These are phyloP conservation scores for Gymnoscopelus microlampas DNA, from an alignment of 2,797 vertebrate genomes.

Conservation along the genomic window DNA sequence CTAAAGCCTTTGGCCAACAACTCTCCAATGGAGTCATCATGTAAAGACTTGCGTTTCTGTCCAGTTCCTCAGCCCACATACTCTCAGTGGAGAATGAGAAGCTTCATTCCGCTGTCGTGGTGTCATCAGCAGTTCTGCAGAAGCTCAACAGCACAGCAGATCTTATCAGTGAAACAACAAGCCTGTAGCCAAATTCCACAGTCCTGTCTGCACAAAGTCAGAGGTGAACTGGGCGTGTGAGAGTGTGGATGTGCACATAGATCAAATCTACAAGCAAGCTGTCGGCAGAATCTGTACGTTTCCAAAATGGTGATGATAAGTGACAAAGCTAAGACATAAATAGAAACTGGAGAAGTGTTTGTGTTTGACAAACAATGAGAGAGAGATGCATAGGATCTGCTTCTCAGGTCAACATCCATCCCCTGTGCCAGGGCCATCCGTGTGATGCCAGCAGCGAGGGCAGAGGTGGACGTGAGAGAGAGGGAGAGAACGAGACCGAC, in stretches of 20 bases:
- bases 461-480: slow-evolving; percentile 55
- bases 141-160: slow-evolving; percentile 46
- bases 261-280: slow-evolving; percentile 40
- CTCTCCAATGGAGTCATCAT: not conserved
- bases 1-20: slow-evolving; percentile 19
- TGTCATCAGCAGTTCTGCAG: slow-evolving; percentile 32
- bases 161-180: slow-evolving; percentile 63
- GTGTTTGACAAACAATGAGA: slow-evolving; percentile 40
- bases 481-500: slow-evolving; percentile 16
- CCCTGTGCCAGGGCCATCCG: slow-evolving; percentile 68
- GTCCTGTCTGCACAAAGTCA: slow-evolving; percentile 45
- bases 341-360: slow-evolving; percentile 42
- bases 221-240: slow-evolving; percentile 39
- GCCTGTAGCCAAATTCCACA: slow-evolving; percentile 64
- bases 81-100: slow-evolving; percentile 7
- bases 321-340: slow-evolving; percentile 31
- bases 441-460: slow-evolving; percentile 64
- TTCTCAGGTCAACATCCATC: slow-evolving; percentile 65
- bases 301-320: slow-evolving; percentile 46
- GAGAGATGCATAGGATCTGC: slow-evolving; percentile 41
- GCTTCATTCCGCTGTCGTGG: slow-evolving; percentile 33
- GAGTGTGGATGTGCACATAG: slow-evolving; percentile 25
- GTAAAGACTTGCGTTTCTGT: slow-evolving; percentile 23
- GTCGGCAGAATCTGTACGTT: slow-evolving; percentile 44
- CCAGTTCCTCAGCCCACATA: slow-evolving; percentile 35